Base-by-base conservation (phyloP, 2,888 invertebrate genomes). In the Epinotia brunnichana region DNA sequence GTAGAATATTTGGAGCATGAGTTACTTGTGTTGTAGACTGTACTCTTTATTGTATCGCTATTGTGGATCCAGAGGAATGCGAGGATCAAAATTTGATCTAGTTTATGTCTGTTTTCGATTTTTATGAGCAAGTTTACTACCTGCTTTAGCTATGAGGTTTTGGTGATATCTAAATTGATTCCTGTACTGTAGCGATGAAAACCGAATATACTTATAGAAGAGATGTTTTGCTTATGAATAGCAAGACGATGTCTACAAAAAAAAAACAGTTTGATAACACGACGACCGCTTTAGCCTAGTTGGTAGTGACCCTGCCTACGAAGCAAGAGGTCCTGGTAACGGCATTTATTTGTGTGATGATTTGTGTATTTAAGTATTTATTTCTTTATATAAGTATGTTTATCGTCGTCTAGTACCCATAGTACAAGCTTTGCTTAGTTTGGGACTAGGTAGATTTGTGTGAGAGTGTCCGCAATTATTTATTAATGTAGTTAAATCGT, bases 71-170 rank as follows among this genome's bases (percentile, higher is more conserved):
- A 59, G n/a, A n/a, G 57, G 64, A 63, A 70, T 60, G 70, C 53
- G 53, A 53, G 15, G 59, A 71, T 66, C 59, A 66, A 71, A 66
- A 29, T 60, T 66, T 51, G 63, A 70, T 70, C 59, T 24, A 2
- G 51, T 57, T 62, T 68, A 67, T 57, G 59, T 41, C 39, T 29
- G 54, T 13, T 35, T 71, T 51, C 60, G 54, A 60, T 66, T 70
- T 69, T 66, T 69, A 69, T 19, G 69, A 29, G 11, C 15, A 41
- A 53, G 4, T 71, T 66, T 70, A 70, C 63, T 57, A 24, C 41
- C 15, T 41, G 63, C 10, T 57, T 48, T 21, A 21, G 48, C 21
- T 70, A 70, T 70, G 57, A 39, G 35, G 39, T 24, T 60, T 51
- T 67, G 21, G 44, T 56, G 15, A 61, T 24, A 44, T 15, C 9